Base-by-base conservation (phyloP, 2,888 invertebrate species). In the Diarsia brunnea region DNA sequence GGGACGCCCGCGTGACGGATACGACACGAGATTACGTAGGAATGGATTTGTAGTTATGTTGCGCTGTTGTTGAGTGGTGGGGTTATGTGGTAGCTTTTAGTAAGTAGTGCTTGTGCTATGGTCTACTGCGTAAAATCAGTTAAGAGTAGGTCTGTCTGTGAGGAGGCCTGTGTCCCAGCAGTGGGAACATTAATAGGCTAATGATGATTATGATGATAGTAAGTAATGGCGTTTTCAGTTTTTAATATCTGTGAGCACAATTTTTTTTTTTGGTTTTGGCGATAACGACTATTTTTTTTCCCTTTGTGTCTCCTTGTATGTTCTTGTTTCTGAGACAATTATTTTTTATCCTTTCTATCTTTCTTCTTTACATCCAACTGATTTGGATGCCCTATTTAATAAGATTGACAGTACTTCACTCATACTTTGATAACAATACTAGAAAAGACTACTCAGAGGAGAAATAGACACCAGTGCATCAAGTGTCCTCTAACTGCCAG, bases 1-100 rank as follows among this genome's bases (percentile, higher is more conserved):
- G 71, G 81, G 75, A 72, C 66, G 69, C 65, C 55, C 43, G 68
- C 73, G 79, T 87, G 89, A 86, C 84, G 83, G 83, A 86, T 84
- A 77, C 78, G 80, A 84, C 84, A 76, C 83, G 67, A 83, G 71
- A 79, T 85, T 84, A 84, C 82, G 49, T n/a, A 61, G 53, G n/a
- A 70, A 75, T 69, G 72, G 81, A 71, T 77, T 84, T 64, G 58
- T 69, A 67, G 66, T 67, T 72, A 69, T 68, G 53, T 74, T 55
- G 31, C 21, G 24, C 47, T 61, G 60, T 55, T 74, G 71, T 71
- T 10, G 53, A 47, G 31, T 24, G 51, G 16, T 53, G 51, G n/a
- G 5, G 11, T 66, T 45, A 60, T 21, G 12, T 10, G 14, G 5
- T 1, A 38, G 24, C 19, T 55, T 71, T 14, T 49, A 31, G 21